Evolutionary conservation across 2,797 vertebrate genomes (phyloP), one percentile per base, ranked within the genome.

Genomic region (Eospalax fontanierii): DNA sequence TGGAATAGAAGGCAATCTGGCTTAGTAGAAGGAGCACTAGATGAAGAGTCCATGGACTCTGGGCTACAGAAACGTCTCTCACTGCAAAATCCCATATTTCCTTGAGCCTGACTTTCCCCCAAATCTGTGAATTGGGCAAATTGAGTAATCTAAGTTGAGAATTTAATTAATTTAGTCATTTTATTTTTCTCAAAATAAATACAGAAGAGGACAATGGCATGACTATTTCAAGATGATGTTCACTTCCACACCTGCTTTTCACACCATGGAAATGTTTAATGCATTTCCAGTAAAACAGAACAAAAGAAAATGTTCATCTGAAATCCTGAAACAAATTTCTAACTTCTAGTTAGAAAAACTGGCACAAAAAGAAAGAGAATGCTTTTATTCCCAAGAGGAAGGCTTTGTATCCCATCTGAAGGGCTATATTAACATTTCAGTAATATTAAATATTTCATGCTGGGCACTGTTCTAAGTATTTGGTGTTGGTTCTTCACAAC

Each of bases 101-200:
- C 59, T 16, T 14, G 40, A 70, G 46, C 4, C 81, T 80, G 30
- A 38, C 10, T 59, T 26, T 18, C 38, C 26, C 85, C 78, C 28
- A 26, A 88, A 59, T 63, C 57, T 75, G 43, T 75, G 59, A 92
- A 93, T 5, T 79, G 73, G 26, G 50, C 81, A 66, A 84, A 26
- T 21, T 78, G 61, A 91, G 35, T 73, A 63, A 63, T 33, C 33
- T 6, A 66, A 30, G 19, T 26, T 57, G 28, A 87, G 87, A 94
- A 82, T 85, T 87, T 33, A 80, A 38, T 70, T 57, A 18, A 73
- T 66, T 70, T 57, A 18, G 68, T 66, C 43, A 80, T 35, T 66
- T 71, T 92, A 89, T 59, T 89, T 94, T 61, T 63, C 38, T 90
- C 33, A 83, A 91, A 90, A 75, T 57, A 80, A 90, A 4, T 59